Evolutionary conservation across 2,113 vertebrate species (phyloP).

Genomic region (Perca flavescens): DNA sequence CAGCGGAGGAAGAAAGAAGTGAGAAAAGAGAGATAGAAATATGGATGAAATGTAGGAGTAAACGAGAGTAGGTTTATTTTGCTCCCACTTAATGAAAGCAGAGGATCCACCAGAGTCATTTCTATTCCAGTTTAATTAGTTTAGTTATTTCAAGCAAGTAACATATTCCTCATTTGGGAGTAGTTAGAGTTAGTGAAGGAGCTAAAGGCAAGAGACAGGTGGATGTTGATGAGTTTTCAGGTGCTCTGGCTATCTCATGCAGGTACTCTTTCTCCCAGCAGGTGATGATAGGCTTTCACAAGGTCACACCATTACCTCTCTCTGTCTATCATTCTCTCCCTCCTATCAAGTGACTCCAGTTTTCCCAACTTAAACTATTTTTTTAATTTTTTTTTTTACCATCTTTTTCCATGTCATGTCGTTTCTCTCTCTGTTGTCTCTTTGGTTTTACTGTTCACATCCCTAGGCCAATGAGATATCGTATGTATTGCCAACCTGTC

Average conservation of each 20-base stretch:
- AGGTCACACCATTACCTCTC: constrained; percentile 70
- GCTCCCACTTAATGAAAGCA: constrained; percentile 57
- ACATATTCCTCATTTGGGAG: constrained; percentile 63
- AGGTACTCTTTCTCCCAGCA: constrained; percentile 73
- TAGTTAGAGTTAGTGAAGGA: constrained; percentile 44
- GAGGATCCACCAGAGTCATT: constrained; percentile 56
- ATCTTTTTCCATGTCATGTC: constrained; percentile 9
- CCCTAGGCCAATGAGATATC: background rate
- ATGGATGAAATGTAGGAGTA: constrained; percentile 35
- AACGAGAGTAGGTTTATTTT: constrained; percentile 45
- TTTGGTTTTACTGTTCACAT: constrained; percentile 6
- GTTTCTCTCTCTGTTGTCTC: constrained; percentile 8
- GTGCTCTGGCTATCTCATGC: constrained; percentile 52
- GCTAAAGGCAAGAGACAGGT: constrained; percentile 34
- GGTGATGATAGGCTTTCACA: constrained; percentile 68
- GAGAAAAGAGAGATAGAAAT: constrained; percentile 36
- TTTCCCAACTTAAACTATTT: constrained; percentile 27
- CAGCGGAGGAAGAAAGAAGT: constrained; percentile 21
- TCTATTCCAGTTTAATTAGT: constrained; percentile 69
- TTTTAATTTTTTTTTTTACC: constrained; percentile 9
- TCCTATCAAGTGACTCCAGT: constrained; percentile 24
- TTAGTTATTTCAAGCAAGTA: constrained; percentile 63
- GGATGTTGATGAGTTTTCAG: constrained; percentile 54
- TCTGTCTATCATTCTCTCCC: constrained; percentile 56
- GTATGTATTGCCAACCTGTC: background rate